These are phyloP conservation scores for Agriopis aurantiaria DNA, from an alignment of 2,888 invertebrate species.

Conservation along the genomic window DNA sequence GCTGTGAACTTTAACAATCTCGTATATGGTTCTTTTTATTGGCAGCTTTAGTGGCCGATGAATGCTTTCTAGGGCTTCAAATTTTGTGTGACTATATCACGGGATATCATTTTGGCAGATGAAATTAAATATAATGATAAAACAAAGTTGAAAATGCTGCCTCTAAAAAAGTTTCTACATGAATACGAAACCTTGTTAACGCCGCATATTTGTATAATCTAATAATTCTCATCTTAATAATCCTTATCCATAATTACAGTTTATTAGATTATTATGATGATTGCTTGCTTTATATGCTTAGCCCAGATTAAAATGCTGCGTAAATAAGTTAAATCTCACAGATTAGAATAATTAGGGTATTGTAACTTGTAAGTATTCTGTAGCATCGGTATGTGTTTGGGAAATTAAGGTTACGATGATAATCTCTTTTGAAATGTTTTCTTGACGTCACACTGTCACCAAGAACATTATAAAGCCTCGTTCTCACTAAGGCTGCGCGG, in stretches of 20 bases:
- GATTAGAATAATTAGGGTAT: slow-evolving; percentile 28
- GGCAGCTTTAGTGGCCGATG: too few species aligned
- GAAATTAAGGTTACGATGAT: not conserved
- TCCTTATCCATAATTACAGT: slow-evolving; percentile 38
- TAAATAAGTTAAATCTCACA: slow-evolving; percentile 27
- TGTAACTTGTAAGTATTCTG: slow-evolving; percentile 6
- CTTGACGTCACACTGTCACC: not conserved
- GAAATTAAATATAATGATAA: not conserved
- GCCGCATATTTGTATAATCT: slow-evolving; percentile 36
- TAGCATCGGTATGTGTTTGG: not conserved
- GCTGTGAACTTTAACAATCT: slow-evolving; percentile 1
- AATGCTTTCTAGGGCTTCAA: too few species aligned
- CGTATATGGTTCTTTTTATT: slow-evolving; percentile 8
- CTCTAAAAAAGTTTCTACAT: not conserved
- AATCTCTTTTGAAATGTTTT: not conserved
- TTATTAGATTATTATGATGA: slow-evolving; percentile 31
- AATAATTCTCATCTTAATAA: slow-evolving; percentile 25
- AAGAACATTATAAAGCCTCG: too few species aligned
- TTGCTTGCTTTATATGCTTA: slow-evolving; percentile 35
- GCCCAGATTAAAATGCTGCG: slow-evolving; percentile 35
- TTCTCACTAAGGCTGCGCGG: too few species aligned
- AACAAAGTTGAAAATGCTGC: not conserved
- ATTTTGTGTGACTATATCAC: too few species aligned
- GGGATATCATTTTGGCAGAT: too few species aligned
- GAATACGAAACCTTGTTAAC: not conserved